phyloP scores from a whole-genome alignment of 2,888 invertebrate species.

The Phania funesta region DNA sequence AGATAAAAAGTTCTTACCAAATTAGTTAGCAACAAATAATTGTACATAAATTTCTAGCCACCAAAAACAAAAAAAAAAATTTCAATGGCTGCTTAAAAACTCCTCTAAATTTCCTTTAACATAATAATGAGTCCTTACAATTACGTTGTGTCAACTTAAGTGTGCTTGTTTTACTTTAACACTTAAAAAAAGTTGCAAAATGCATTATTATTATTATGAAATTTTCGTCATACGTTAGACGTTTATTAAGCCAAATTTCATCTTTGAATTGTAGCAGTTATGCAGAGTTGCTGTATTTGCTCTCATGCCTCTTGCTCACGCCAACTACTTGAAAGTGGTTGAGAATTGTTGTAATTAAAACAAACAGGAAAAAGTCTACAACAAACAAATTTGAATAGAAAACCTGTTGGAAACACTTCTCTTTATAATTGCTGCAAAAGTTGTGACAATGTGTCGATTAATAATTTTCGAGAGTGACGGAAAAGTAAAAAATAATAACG shows the following conservation, averaged over 20 bases:
- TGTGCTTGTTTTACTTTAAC: constrained; percentile 9
- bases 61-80: neutral
- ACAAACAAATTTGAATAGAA: constrained; percentile 22
- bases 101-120: constrained; percentile 10
- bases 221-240: neutral
- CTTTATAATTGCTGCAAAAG: constrained; percentile 40
- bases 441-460: constrained; percentile 58
- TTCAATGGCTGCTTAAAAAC: constrained; percentile 1
- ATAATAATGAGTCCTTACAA: constrained; percentile 37
- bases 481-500: neutral
- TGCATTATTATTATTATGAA: constrained; percentile 14
- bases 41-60: neutral
- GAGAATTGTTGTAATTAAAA: constrained; percentile 63
- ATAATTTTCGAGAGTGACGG: constrained; percentile 31
- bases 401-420: constrained; percentile 23
- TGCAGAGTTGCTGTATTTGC: neutral
- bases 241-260: constrained; percentile 21
- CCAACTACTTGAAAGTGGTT: constrained; percentile 58
- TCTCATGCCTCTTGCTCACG: neutral
- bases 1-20: neutral
- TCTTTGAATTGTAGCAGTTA: constrained; percentile 59
- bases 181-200: neutral
- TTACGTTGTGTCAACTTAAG: constrained; percentile 38
- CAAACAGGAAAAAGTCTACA: constrained; percentile 20
- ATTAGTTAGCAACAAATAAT: constrained; percentile 7